These are phyloP conservation scores for Oceanodroma tethys DNA, from an alignment of 2,113 vertebrate species.

Conservation along the genomic window DNA sequence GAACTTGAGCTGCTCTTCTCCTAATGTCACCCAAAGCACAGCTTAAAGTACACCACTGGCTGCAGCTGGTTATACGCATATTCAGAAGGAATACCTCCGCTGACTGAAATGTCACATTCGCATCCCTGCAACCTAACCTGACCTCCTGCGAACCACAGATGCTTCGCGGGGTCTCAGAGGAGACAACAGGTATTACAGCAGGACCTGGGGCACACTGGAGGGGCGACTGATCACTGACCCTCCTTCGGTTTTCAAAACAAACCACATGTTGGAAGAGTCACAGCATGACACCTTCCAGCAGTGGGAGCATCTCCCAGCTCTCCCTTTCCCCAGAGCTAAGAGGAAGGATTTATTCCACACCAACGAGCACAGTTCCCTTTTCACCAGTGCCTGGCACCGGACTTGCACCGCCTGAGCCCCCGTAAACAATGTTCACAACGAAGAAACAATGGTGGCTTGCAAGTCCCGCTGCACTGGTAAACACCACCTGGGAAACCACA, in stretches of 20 bases:
- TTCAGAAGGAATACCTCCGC: neutral
- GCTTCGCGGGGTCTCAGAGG: neutral
- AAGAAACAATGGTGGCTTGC: constrained; percentile 66
- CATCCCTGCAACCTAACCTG: neutral
- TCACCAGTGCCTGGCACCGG: neutral
- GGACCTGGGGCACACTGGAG: neutral
- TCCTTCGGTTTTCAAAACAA: neutral
- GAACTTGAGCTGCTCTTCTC: neutral
- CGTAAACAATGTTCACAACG: constrained; percentile 6
- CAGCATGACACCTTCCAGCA: neutral
- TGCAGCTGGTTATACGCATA: neutral
- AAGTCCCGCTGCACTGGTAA: constrained; percentile 39
- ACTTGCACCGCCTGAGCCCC: neutral
- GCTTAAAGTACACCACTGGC: neutral
- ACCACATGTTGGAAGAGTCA: neutral
- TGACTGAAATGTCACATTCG: neutral
- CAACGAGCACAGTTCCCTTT: neutral
- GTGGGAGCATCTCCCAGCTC: neutral
- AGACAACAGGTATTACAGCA: neutral
- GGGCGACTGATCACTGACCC: neutral
- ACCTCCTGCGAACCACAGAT: neutral
- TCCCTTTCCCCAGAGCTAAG: neutral
- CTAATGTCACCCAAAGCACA: neutral
- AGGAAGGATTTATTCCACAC: neutral
- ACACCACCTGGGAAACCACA: constrained; percentile 60